Evolutionary conservation across 2,888 invertebrate species (phyloP).

Genomic region (Venusia cambrica): DNA sequence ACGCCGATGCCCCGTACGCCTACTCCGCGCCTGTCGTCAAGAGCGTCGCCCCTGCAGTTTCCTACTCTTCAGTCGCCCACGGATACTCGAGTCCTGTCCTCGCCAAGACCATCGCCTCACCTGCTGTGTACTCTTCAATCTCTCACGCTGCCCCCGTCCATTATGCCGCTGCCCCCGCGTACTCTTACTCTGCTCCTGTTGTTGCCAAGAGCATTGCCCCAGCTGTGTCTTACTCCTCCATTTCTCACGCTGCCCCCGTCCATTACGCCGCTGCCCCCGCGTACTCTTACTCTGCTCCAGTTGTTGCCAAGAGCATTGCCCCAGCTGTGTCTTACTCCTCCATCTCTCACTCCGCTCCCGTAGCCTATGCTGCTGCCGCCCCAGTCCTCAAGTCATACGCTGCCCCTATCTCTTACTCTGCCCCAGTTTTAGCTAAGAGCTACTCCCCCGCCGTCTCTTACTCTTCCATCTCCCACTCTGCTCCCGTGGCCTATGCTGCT

Average conservation of each 20-base stretch:
- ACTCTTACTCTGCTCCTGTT: slow-evolving; percentile 37
- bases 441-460: slow-evolving; percentile 52
- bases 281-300: slow-evolving; percentile 37
- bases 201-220: slow-evolving; percentile 52
- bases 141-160: slow-evolving; percentile 33
- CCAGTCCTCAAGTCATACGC: slow-evolving; percentile 49
- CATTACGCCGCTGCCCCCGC: slow-evolving; percentile 37
- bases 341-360: slow-evolving; percentile 50
- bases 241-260: slow-evolving; percentile 53
- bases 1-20: slow-evolving; percentile 47
- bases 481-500: slow-evolving; percentile 43
- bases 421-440: slow-evolving; percentile 52
- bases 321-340: slow-evolving; percentile 55
- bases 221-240: slow-evolving; percentile 51
- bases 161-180: slow-evolving; percentile 36
- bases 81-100: slow-evolving; percentile 18
- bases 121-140: slow-evolving; percentile 24
- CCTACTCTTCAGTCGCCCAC: slow-evolving; percentile 36
- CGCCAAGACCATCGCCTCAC: slow-evolving; percentile 15
- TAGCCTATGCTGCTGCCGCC: slow-evolving; percentile 44
- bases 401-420: slow-evolving; percentile 53
- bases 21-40: slow-evolving; percentile 42
- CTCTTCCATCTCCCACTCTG: slow-evolving; percentile 53
- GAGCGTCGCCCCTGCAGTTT: slow-evolving; percentile 40
- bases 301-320: slow-evolving; percentile 48